Conservation (phyloP, 2,888 invertebrate genomes). For the Orchesella flavescens region DNA sequence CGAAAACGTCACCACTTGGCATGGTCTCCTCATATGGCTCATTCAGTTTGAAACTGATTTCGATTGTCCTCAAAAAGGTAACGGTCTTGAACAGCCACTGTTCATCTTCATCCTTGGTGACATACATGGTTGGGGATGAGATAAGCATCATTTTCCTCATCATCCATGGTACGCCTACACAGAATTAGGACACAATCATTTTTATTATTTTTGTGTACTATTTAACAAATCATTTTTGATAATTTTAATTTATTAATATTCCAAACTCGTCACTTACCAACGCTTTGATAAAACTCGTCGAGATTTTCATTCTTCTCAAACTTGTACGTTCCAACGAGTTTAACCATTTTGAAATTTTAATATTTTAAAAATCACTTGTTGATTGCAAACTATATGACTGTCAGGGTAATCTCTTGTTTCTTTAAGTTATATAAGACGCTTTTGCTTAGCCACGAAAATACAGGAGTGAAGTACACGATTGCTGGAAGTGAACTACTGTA, state of each 20-base stretch:
- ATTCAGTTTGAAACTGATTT: constrained; percentile 78
- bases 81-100: constrained; percentile 78
- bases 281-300: constrained; percentile 79
- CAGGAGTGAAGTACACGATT: neutral
- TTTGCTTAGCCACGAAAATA: neutral
- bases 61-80: constrained; percentile 78
- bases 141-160: constrained; percentile 80
- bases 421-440: neutral
- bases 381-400: neutral
- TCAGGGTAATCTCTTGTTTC: neutral
- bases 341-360: constrained; percentile 75
- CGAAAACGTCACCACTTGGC: constrained; percentile 77
- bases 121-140: constrained; percentile 79
- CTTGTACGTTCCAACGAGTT: constrained; percentile 79
- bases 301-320: constrained; percentile 81
- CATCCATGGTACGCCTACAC: constrained; percentile 80
- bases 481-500: too few species aligned
- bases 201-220: neutral
- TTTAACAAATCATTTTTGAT: neutral
- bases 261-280: constrained; percentile 76
- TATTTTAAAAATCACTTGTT: neutral
- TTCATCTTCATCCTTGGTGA: constrained; percentile 75
- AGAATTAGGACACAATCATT: constrained; percentile 24
- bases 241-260: neutral
- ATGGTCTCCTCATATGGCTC: constrained; percentile 81